A percentile compares a stretch with the other conserved stretches of the same genome.
Evolutionary conservation across 2,113 vertebrate genomes (phyloP).

Genomic region (Centrocercus urophasianus): DNA sequence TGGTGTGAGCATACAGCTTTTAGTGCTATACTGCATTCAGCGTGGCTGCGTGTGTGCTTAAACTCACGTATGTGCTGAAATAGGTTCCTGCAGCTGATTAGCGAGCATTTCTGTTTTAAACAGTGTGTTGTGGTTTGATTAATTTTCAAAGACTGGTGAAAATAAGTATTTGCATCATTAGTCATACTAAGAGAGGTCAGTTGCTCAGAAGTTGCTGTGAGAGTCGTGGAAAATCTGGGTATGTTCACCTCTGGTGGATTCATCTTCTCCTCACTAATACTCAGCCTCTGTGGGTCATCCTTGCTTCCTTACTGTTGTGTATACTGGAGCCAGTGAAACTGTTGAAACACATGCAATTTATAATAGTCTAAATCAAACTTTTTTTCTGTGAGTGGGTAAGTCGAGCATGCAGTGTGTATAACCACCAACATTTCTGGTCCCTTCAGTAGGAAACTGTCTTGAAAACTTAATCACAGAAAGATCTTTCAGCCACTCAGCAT

Average conservation of each 20-base stretch:
- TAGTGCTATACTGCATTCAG: not conserved
- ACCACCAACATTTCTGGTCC: not conserved
- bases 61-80: not conserved
- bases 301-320: not conserved
- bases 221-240: not conserved
- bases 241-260: slow-evolving; percentile 2
- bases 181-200: slow-evolving; percentile 25
- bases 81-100: not conserved
- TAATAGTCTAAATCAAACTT: not conserved
- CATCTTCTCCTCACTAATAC: not conserved
- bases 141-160: not conserved
- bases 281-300: not conserved
- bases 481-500: not conserved
- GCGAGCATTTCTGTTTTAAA: not conserved
- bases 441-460: not conserved
- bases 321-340: not conserved
- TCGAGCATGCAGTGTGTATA: not conserved
- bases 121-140: slow-evolving; percentile 14
- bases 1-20: not conserved
- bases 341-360: not conserved
- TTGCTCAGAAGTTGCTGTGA: not conserved
- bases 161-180: slow-evolving; percentile 18
- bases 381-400: not conserved
- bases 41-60: not conserved
- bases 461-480: not conserved